Conservation (phyloP, 1,140 invertebrate genomes). For the Papilio dardanus region DNA sequence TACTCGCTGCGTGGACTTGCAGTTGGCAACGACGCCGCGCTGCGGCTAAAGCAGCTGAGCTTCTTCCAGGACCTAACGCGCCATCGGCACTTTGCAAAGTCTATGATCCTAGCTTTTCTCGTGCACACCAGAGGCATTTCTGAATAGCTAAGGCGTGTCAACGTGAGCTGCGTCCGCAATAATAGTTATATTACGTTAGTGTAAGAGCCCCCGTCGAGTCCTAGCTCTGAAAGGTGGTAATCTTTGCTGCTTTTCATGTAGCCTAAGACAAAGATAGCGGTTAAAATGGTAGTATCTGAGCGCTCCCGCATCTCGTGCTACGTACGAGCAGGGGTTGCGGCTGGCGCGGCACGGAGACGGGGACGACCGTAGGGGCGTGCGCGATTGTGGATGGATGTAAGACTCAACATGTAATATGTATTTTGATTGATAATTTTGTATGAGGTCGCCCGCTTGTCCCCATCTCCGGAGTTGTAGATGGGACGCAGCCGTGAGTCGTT, state of each 20-base stretch:
- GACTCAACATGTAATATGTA: conserved; percentile 50
- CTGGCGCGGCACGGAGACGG: conserved; percentile 71
- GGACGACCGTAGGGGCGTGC: conserved; percentile 78
- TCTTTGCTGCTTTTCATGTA: conserved; percentile 52
- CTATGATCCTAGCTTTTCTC: conserved; percentile 90
- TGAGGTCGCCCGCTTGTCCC: conserved; percentile 79
- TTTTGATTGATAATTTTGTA: conserved; percentile 56
- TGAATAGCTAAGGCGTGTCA: conserved; percentile 80
- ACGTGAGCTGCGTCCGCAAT: conserved; percentile 75
- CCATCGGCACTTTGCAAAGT: conserved; percentile 91
- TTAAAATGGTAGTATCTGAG: conserved; percentile 68
- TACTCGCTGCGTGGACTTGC: conserved; percentile 92
- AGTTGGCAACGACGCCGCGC: conserved; percentile 90
- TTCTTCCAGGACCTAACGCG: conserved; percentile 79
- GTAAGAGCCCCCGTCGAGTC: conserved; percentile 76
- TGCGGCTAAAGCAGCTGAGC: conserved; percentile 81
- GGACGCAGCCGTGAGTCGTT: conserved; percentile 77
- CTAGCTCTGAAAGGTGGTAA: conserved; percentile 60
- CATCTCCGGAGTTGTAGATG: conserved; percentile 71
- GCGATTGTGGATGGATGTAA: conserved; percentile 70
- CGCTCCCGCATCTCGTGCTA: conserved; percentile 57
- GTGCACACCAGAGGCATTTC: conserved; percentile 90
- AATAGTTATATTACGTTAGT: conserved; percentile 76
- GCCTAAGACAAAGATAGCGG: conserved; percentile 73
- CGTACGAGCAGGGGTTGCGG: conserved; percentile 58